These are phyloP conservation scores for Eulemur rufifrons DNA, from an alignment of 2,113 vertebrate genomes.

Conservation along the genomic window DNA sequence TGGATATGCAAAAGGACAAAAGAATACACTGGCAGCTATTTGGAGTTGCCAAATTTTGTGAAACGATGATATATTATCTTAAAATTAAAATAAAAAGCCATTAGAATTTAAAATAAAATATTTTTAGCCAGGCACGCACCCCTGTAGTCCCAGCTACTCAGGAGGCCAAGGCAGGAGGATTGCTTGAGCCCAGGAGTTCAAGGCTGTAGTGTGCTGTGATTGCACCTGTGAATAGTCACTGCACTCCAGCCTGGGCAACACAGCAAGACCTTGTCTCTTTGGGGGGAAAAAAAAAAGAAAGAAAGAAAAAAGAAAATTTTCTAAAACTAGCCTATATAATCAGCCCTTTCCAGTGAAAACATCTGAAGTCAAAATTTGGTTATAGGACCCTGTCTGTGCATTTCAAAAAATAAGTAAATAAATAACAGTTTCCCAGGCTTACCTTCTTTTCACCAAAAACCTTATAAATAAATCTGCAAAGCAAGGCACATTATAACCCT, in stretches of 20 bases:
- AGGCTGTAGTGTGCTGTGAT: not conserved
- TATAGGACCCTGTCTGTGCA: not conserved
- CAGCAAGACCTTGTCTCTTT: not conserved
- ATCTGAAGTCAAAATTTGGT: constrained; percentile 22
- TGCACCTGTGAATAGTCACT: not conserved
- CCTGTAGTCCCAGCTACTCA: not conserved
- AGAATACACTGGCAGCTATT: not conserved
- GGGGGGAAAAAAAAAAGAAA: no score
- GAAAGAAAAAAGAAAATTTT: not conserved
- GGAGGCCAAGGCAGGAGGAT: not conserved
- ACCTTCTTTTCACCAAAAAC: not conserved
- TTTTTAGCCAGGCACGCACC: not conserved
- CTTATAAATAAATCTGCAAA: constrained; percentile 25
- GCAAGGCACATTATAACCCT: not conserved
- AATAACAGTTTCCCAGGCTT: not conserved
- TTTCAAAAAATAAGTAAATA: constrained; percentile 2
- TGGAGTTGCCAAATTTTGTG: not conserved
- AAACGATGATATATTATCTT: not conserved
- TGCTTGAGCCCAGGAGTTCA: not conserved
- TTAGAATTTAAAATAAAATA: not conserved
- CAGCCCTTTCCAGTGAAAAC: constrained; percentile 25
- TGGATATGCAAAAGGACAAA: constrained; percentile 25
- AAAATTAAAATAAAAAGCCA: constrained; percentile 30
- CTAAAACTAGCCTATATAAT: constrained; percentile 24
- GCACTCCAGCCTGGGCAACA: not conserved